Evolutionary conservation across 1,140 invertebrate species (phyloP).

Genomic region (Colletes gigas): DNA sequence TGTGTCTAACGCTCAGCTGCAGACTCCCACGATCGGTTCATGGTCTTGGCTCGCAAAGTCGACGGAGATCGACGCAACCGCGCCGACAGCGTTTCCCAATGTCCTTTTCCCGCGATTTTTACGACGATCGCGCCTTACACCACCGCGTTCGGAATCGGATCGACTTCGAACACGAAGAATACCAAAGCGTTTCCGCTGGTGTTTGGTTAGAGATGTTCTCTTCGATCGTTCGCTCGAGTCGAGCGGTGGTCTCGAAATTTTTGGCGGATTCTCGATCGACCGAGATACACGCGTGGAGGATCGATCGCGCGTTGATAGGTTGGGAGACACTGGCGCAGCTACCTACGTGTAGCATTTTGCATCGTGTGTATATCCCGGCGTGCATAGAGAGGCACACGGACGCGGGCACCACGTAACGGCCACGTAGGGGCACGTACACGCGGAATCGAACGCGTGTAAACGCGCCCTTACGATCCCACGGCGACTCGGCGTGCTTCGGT

Average conservation of each 20-base stretch:
- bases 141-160: not conserved
- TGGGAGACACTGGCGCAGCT: conserved; percentile 59
- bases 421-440: conserved; percentile 60
- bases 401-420: not conserved
- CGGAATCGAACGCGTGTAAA: conserved; percentile 59
- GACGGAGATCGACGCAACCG: conserved; percentile 52
- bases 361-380: conserved; percentile 20
- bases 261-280: not conserved
- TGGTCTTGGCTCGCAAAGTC: conserved; percentile 68
- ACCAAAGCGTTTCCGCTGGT: no score
- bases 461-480: conserved; percentile 69
- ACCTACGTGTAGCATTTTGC: conserved; percentile 61
- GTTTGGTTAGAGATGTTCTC: no score
- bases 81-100: conserved; percentile 55
- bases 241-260: not conserved
- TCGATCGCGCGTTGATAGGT: conserved; percentile 14
- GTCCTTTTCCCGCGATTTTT: conserved; percentile 5
- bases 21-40: conserved; percentile 76
- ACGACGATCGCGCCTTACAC: not conserved
- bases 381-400: not conserved
- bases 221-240: not conserved
- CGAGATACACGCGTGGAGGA: no score
- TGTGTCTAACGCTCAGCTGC: conserved; percentile 60
- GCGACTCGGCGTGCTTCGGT: conserved; percentile 62
- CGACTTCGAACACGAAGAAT: not conserved